Conservation (phyloP, 2,113 vertebrate genomes). For the Potamarius usumacintae region DNA sequence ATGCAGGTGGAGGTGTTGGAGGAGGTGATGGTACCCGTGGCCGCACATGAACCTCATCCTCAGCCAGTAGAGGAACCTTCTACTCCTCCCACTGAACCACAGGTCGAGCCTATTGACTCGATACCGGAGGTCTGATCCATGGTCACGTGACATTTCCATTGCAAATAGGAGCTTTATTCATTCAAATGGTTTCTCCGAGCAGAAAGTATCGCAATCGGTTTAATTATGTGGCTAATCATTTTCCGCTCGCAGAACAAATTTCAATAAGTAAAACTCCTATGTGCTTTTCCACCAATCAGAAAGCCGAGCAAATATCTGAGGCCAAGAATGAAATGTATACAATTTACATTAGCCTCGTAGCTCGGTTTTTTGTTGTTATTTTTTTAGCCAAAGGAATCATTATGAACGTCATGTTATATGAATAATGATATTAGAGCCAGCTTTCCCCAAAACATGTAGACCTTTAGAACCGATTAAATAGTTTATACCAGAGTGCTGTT, state of each 20-base stretch:
- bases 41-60: constrained; percentile 55
- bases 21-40: constrained; percentile 68
- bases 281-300: constrained; percentile 18
- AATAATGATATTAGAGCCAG: not conserved
- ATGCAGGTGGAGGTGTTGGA: constrained; percentile 48
- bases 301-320: not conserved
- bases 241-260: not conserved
- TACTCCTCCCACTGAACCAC: constrained; percentile 71
- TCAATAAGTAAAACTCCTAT: not conserved
- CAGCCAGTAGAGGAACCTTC: constrained; percentile 55
- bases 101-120: constrained; percentile 70
- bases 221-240: not conserved
- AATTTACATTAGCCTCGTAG: not conserved
- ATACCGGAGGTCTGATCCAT: constrained; percentile 42
- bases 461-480: not conserved
- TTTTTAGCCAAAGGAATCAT: not conserved
- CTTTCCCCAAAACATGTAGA: not conserved
- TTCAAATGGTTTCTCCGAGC: not conserved
- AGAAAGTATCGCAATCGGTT: not conserved
- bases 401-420: not conserved
- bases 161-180: not conserved
- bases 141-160: not conserved
- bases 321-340: not conserved
- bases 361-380: not conserved
- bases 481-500: not conserved